Base-by-base conservation (phyloP, 2,888 invertebrate genomes). In the Vanessa cardui region DNA sequence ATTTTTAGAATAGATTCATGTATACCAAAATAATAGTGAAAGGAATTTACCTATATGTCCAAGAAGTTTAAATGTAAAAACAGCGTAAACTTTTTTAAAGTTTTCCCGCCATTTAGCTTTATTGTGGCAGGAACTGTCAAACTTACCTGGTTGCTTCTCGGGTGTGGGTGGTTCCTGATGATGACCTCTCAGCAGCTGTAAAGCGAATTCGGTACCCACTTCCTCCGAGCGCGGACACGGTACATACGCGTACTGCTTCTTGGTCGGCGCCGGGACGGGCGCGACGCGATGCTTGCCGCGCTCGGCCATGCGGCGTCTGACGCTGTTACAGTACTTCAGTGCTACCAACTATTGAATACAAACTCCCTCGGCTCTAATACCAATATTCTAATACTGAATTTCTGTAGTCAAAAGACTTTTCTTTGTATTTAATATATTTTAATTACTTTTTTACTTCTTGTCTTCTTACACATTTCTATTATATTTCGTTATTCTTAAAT, bases 281-380 rank as follows among this genome's bases (percentile, higher is more conserved):
- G 91, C 92, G 88, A 92, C 92, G 86, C 92, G 92, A 76, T 92
- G 80, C 81, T 83, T 90, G 79, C 87, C 85, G 82, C 92, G 92
- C 80, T 92, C 92, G 85, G 91, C 92, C 92, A 92, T 92, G 83
- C 92, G 90, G 88, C 91, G 86, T 88, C 86, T 89, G 90, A 84
- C 91, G 87, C 77, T 69, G 60, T 47, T 74, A 66, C 69, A 64
- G 52, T 66, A 58, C 62, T 67, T 68, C 76, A 78, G 79, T 76
- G 74, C 64, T 77, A 76, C 82, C 83, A 80, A 68, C 80, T 77
- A 77, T 77, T 39, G 60, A 46, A 77, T 75, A 49, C 26, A 64
- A 60, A 78, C 76, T 76, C 74, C 73, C 64, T 47, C 16, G 39
- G 47, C 21, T 56, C 56, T 39, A 56, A 56, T 56, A 56, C 56